Conservation (phyloP, 1,140 invertebrate genomes). For the Drosophila nasuta region DNA sequence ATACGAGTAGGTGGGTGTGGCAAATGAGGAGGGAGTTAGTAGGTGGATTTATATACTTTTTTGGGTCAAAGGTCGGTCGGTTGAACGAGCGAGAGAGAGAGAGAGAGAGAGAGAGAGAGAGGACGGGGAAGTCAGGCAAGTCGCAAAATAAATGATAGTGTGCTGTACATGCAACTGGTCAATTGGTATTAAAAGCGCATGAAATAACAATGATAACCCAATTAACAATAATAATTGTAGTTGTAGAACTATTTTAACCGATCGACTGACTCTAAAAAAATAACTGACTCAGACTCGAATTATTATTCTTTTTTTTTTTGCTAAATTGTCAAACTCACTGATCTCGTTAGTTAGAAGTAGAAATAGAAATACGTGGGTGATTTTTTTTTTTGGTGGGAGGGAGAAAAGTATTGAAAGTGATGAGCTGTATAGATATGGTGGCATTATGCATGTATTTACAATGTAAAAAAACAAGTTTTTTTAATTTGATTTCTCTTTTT, state of each 20-base stretch:
- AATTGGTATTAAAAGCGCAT: conserved; percentile 63
- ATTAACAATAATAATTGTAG: conserved; percentile 2
- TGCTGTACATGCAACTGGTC: conserved; percentile 76
- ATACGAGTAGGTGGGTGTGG: conserved; percentile 1
- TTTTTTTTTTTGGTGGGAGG: not conserved
- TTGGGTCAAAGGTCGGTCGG: not conserved
- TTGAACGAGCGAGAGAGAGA: too few species aligned
- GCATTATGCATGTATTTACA: conserved; percentile 35
- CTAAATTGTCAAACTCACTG: not conserved
- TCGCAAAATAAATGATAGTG: conserved; percentile 62
- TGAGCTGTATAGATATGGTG: conserved; percentile 25
- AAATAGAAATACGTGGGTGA: not conserved
- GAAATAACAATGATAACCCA: conserved; percentile 44
- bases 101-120: not conserved
- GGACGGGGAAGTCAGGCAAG: not conserved
- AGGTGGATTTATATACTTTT: not conserved
- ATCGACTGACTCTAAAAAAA: not conserved
- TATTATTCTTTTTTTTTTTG: not conserved
- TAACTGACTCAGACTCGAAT: not conserved
- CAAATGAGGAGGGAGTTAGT: not conserved
- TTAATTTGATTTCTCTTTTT: conserved; percentile 23
- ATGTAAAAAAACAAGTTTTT: too few species aligned
- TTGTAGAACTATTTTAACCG: not conserved
- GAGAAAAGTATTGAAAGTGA: conserved; percentile 19
- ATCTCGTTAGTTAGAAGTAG: not conserved